Base-by-base conservation (phyloP, 2,888 invertebrate species). In the Axea sp. region DNA sequence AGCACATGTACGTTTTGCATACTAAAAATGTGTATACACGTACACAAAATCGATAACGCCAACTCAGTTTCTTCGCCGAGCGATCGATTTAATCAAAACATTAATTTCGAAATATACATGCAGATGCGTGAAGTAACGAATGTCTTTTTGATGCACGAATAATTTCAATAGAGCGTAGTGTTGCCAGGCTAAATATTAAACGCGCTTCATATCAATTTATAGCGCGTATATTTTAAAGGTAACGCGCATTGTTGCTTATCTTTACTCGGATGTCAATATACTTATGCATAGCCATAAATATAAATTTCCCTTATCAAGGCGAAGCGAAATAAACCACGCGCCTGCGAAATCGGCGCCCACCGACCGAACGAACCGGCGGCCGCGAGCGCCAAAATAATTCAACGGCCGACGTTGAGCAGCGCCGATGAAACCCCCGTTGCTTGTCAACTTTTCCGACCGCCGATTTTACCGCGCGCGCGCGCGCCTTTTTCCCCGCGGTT, bases 231-330 rank as follows among this genome's bases (percentile, higher is more conserved):
- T 64, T 71, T 62, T 71, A 71, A 51, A 57, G 59, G 59, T 59
- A 68, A 71, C 62, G 57, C 67, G 45, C 71, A 57, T 55, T 62
- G 62, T 53, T 71, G 71, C 55, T 64, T 71, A 71, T 71, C 62
- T 71, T 68, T 49, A 22, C 62, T 33, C 55, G 47, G 47, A 57
- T 64, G 71, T 64, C 71, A 62, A 71, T 62, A 55, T 57, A 71
- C 71, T 69, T 69, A 69, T 69, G 69, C 51, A 39, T 33, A 35
- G 75, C 69, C 74, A 75, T 76, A 76, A 76, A 75, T 78, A 75
- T 76, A 69, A 76, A 74, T 75, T 74, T 71, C 68, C 69, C 78
- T 78, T 75, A 78, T 78, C 78, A 75, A 72, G 65, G 64, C 55
- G 55, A n/a, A 53, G 47, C 62, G 53, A 53, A 68, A 68, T 68